Percentiles rank a stretch among this genome's conserved stretches.
phyloP scores from a whole-genome alignment of 2,888 invertebrate species.

The Microctonus brassicae region DNA sequence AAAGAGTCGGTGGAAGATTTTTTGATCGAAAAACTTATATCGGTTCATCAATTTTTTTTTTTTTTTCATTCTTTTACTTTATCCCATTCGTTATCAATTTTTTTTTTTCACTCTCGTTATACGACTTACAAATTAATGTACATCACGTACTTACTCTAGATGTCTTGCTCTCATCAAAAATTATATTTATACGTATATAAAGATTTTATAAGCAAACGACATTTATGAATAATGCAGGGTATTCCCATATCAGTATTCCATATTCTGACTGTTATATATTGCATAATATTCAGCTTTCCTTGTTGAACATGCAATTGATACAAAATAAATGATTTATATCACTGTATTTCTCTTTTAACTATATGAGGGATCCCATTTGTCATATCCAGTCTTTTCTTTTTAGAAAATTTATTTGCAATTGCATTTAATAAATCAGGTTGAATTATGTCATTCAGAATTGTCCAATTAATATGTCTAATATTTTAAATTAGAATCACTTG shows the following conservation, averaged over 20 bases:
- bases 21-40: conserved; percentile 30
- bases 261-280: background rate
- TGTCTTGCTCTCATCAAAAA: background rate
- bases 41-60: conserved; percentile 1
- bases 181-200: background rate
- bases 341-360: background rate
- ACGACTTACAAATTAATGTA: conserved; percentile 14
- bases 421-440: background rate
- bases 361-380: background rate
- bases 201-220: background rate
- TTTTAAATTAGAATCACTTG: too few relatives aligned
- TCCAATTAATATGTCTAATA: too few relatives aligned
- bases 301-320: background rate
- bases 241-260: background rate
- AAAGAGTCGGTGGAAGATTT: conserved; percentile 8
- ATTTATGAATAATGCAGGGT: conserved; percentile 5
- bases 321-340: background rate
- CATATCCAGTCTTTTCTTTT: background rate
- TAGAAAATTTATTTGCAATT: background rate
- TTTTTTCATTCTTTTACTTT: background rate
- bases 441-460: background rate
- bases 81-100: background rate
- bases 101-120: background rate
- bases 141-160: background rate
- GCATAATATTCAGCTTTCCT: background rate